Base-by-base conservation (phyloP, 2,113 vertebrate species). In the Ictalurus punctatus region DNA sequence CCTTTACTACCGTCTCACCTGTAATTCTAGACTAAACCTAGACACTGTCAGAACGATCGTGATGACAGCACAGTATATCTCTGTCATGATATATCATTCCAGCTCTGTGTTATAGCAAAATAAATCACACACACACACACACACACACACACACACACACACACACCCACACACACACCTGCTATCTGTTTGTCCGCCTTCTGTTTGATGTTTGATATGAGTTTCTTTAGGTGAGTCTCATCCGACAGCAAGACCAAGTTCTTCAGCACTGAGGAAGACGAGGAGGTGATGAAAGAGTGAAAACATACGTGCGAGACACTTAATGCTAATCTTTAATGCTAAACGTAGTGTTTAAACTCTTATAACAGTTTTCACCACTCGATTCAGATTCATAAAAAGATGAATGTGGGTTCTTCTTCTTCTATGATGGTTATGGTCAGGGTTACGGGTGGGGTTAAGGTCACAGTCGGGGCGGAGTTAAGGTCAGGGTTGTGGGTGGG, bases 161-260 rank as follows among this genome's bases (percentile, higher is more conserved):
- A 71, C 30, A 71, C 69, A 71, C 73, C 44, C 73, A 76, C 73
- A 84, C 83, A 67, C 52, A 37, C 30, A 86, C 84, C 74, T 44
- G 59, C 14, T 40, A 80, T 34, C 27, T 65, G 56, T 16, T n/a
- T 34, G 25, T 65, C 56, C 3, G 40, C 1, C 59, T 87, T 25
- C 56, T 79, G 25, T 61, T 63, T 86, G 85, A 78, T 12, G 37
- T 40, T 7, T 58, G 56, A 17, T 12, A 86, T 79, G 3, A 52
- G 59, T 19, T 54, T 87, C 40, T 87, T 48, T 30, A 87, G 2
- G 27, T 76, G 78, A 59, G 16, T 34, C 17, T 48, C 14, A n/a
- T 87, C 74, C 21, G 59, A 65, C 86, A 65, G 58, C 58, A 79
- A 14, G 19, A 44, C 59, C 86, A 87, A 34, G 86, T 79, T 79